A percentile compares a stretch with the other conserved stretches of the same genome.
Evolutionary conservation across 2,113 vertebrate species (phyloP).

Genomic region (Corythaeola cristata): DNA sequence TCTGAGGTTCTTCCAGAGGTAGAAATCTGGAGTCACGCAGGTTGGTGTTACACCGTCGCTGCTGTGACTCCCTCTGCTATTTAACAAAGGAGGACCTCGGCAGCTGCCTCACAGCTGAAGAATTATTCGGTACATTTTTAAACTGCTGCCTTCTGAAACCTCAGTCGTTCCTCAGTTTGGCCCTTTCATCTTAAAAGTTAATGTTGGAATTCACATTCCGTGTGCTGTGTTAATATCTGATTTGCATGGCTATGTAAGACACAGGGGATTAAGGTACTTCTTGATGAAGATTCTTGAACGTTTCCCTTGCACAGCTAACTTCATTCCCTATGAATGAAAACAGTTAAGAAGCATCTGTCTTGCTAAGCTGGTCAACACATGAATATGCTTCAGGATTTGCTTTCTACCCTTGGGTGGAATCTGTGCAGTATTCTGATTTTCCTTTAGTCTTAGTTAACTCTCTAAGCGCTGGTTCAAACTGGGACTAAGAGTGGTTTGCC

Average conservation of each 20-base stretch:
- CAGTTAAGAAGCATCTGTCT: neutral
- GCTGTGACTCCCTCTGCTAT: neutral
- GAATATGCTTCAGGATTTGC: neutral
- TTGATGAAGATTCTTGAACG: neutral
- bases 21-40: neutral
- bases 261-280: rapidly evolving
- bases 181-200: neutral
- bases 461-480: neutral
- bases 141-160: neutral
- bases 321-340: rapidly evolving
- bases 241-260: neutral
- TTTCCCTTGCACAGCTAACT: neutral
- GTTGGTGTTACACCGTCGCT: neutral
- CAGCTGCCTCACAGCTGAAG: neutral
- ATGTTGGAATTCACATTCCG: neutral
- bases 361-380: neutral
- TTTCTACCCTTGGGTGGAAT: neutral
- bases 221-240: neutral
- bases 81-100: rapidly evolving
- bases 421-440: neutral
- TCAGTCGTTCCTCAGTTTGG: neutral
- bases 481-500: rapidly evolving
- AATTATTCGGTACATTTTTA: neutral
- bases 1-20: neutral
- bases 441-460: neutral